A percentile compares a stretch with the other conserved stretches of the same genome.
Evolutionary conservation across 2,797 vertebrate species (phyloP).

Genomic region (Prunella strophiata): DNA sequence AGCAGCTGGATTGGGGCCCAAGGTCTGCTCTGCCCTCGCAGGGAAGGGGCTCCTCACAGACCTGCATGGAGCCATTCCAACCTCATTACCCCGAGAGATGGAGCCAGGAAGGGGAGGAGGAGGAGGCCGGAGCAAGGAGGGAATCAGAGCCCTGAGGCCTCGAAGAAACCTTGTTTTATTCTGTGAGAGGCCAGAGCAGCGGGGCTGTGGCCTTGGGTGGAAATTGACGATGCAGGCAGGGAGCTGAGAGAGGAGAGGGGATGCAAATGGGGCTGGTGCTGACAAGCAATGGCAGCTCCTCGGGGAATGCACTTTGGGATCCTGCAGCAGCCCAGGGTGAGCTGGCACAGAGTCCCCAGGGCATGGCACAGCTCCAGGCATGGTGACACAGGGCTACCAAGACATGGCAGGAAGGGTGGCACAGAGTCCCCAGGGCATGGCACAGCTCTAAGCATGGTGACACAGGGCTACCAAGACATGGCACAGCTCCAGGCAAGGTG

Average conservation of each 20-base stretch:
- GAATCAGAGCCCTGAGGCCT: background rate
- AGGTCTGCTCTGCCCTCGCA: background rate
- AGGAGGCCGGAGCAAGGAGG: rapidly evolving
- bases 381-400: rapidly evolving
- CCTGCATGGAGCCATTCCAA: background rate
- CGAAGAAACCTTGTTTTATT: background rate
- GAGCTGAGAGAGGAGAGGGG: rapidly evolving
- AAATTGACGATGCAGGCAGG: background rate
- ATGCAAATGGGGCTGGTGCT: background rate
- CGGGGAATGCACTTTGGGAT: background rate
- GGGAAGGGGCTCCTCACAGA: background rate
- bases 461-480: too few relatives aligned
- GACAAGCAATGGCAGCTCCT: background rate
- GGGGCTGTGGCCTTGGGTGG: background rate
- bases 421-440: too few relatives aligned
- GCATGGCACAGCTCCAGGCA: rapidly evolving
- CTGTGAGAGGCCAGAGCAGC: rapidly evolving
- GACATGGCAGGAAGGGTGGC: background rate
- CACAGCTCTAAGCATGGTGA: too few relatives aligned
- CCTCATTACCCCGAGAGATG: background rate
- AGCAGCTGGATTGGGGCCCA: background rate
- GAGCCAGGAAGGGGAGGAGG: background rate
- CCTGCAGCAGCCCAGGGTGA: background rate
- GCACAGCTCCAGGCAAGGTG: background rate
- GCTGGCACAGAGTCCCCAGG: background rate